Conservation (phyloP, 92 coral and sea anemone species). For the Epizoanthus ramosus region DNA sequence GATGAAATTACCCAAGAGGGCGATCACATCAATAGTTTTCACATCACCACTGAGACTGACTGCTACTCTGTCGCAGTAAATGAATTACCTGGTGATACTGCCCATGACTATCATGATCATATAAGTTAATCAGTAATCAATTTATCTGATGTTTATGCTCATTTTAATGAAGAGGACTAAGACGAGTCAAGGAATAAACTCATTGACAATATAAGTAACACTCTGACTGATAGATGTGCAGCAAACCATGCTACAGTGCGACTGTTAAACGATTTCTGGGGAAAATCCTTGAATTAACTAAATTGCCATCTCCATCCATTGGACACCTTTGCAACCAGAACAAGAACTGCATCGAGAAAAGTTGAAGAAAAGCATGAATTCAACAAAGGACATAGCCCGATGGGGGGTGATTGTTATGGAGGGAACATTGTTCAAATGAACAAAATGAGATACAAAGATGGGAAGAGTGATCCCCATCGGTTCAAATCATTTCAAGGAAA, state of each 20-base stretch:
- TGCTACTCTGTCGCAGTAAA: constrained; percentile 3
- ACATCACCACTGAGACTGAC: not conserved
- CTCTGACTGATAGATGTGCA: not conserved
- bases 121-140: not conserved
- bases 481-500: not conserved
- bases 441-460: constrained; percentile 14
- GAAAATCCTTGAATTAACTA: not conserved
- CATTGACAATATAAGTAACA: constrained; percentile 23
- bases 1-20: not conserved
- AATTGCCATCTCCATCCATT: constrained; percentile 37
- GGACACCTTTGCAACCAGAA: constrained; percentile 11
- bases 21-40: not conserved
- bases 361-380: not conserved
- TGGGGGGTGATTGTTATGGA: constrained; percentile 17
- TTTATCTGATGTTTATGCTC: not conserved
- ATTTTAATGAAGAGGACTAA: constrained; percentile 3
- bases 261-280: constrained; percentile 6
- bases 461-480: constrained; percentile 20
- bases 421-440: constrained; percentile 8
- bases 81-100: constrained; percentile 23
- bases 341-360: constrained; percentile 3
- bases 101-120: not conserved
- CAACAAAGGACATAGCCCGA: not conserved
- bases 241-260: constrained; percentile 23
- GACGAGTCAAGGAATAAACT: not conserved